Conservation (phyloP, 2,113 vertebrate genomes). For the Arvicanthis niloticus region DNA sequence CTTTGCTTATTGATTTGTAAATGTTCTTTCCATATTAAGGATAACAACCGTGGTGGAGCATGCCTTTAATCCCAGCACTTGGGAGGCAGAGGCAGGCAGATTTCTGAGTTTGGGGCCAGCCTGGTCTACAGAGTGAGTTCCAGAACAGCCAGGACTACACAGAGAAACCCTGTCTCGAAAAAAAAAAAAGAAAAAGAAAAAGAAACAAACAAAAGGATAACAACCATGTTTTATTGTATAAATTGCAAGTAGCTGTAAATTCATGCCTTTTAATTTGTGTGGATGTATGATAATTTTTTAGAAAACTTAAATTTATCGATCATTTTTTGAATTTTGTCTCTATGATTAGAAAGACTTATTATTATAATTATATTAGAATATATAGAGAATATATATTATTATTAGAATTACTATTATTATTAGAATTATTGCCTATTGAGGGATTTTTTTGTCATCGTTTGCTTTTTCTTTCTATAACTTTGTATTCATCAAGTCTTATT, state of each 20-base stretch:
- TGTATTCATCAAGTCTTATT: constrained; percentile 8
- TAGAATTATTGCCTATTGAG: not conserved
- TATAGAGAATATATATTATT: too few relatives aligned
- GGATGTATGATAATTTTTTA: not conserved
- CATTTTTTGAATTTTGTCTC: constrained; percentile 50
- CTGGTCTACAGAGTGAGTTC: too few relatives aligned
- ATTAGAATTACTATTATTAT: too few relatives aligned
- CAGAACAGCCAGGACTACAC: too few relatives aligned
- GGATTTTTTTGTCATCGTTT: constrained; percentile 25
- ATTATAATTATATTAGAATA: too few relatives aligned
- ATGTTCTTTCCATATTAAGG: constrained; percentile 44
- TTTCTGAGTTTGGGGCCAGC: too few relatives aligned
- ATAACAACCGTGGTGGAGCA: not conserved
- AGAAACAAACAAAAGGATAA: too few relatives aligned
- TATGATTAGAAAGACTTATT: constrained; percentile 17
- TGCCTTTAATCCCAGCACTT: too few relatives aligned
- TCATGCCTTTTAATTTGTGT: constrained; percentile 41
- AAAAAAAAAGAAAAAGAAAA: too few relatives aligned
- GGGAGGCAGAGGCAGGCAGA: too few relatives aligned
- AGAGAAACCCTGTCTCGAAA: too few relatives aligned
- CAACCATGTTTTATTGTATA: not conserved
- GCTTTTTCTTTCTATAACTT: not conserved
- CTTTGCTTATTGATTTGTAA: constrained; percentile 49
- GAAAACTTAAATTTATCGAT: constrained; percentile 12
- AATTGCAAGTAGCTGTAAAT: constrained; percentile 7